These are phyloP conservation scores for Allacma fusca DNA, from an alignment of 2,888 invertebrate genomes.

Conservation along the genomic window DNA sequence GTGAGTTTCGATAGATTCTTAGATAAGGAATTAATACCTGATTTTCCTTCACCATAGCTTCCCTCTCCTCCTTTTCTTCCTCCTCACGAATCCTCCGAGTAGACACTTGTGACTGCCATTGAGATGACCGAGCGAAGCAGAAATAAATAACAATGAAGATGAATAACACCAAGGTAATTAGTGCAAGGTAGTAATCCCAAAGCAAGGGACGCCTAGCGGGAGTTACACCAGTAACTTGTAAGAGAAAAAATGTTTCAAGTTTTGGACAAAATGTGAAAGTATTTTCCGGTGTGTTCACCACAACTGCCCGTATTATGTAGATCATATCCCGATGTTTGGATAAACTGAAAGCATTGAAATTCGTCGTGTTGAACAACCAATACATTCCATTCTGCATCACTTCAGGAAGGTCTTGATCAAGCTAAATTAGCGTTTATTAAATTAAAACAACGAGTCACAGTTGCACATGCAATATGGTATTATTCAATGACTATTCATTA, in stretches of 20 bases:
- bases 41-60: slow-evolving; percentile 7
- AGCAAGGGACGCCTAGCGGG: slow-evolving; percentile 52
- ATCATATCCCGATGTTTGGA: slow-evolving; percentile 53
- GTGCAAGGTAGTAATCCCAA: slow-evolving; percentile 45
- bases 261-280: slow-evolving; percentile 55
- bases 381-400: slow-evolving; percentile 2
- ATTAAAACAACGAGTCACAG: background rate
- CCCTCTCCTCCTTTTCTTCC: slow-evolving; percentile 28
- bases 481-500: background rate
- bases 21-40: too few relatives aligned
- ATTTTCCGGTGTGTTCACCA: slow-evolving; percentile 57
- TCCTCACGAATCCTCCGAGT: slow-evolving; percentile 14
- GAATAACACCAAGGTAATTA: slow-evolving; percentile 45
- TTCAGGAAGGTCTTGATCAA: background rate
- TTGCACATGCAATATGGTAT: background rate
- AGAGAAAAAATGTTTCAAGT: slow-evolving; percentile 56
- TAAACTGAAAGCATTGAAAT: slow-evolving; percentile 53
- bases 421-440: background rate
- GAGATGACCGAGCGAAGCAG: slow-evolving; percentile 47
- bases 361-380: slow-evolving; percentile 52
- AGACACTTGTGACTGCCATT: slow-evolving; percentile 42
- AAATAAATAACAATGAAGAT: slow-evolving; percentile 48
- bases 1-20: too few relatives aligned
- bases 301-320: slow-evolving; percentile 56
- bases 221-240: slow-evolving; percentile 53